Evolutionary conservation across 2,113 vertebrate species (phyloP).

Genomic region (Saguinus imperator): DNA sequence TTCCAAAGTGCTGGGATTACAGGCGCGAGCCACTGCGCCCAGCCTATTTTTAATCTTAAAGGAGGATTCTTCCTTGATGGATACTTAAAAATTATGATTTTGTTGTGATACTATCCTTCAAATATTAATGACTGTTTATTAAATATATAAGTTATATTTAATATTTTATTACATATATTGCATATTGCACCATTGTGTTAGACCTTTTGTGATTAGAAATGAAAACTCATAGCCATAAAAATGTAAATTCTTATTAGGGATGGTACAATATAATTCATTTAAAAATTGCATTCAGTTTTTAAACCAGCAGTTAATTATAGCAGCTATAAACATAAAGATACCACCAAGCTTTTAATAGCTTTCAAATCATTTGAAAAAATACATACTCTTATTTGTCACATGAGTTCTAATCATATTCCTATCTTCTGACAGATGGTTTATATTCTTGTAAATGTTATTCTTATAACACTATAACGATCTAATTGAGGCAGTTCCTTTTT

Average conservation of each 20-base stretch:
- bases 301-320: background rate
- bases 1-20: too few relatives aligned
- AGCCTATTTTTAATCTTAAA: background rate
- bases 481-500: slow-evolving; percentile 49
- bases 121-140: background rate
- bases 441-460: slow-evolving; percentile 57
- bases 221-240: background rate
- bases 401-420: slow-evolving; percentile 38
- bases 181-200: background rate
- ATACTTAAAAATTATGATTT: background rate
- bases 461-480: slow-evolving; percentile 43
- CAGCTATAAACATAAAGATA: slow-evolving; percentile 18
- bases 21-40: too few relatives aligned
- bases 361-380: slow-evolving; percentile 43
- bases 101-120: background rate
- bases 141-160: background rate
- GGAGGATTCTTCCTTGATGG: background rate
- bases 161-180: background rate
- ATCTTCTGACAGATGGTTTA: slow-evolving; percentile 58
- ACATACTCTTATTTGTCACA: slow-evolving; percentile 16
- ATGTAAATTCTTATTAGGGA: background rate
- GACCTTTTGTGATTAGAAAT: slow-evolving; percentile 29
- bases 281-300: slow-evolving; percentile 41
- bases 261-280: slow-evolving; percentile 13
- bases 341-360: slow-evolving; percentile 17